A percentile compares a stretch with the other conserved stretches of the same genome.
Conservation (phyloP, 1,140 invertebrate species). For the Tetragonula clypearis region DNA sequence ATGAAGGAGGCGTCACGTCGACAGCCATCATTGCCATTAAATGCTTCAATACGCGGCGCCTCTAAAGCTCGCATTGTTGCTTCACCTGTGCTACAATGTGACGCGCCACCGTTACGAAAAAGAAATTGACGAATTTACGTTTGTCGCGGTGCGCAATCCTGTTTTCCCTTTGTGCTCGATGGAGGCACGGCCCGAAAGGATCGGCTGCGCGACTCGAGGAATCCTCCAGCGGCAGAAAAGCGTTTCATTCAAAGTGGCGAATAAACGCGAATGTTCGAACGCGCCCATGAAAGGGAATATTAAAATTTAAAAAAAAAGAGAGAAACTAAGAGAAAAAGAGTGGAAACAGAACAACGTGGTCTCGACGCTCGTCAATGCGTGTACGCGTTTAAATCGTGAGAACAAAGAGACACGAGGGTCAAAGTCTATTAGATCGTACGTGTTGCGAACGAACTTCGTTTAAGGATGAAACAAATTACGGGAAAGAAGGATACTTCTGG, state of each 20-base stretch:
- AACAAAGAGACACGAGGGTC: not conserved
- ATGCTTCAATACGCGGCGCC: constrained; percentile 58
- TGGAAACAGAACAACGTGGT: not conserved
- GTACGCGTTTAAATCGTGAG: not conserved
- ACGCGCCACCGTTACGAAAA: constrained; percentile 1
- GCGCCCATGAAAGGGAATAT: not conserved
- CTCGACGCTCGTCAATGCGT: too few species aligned
- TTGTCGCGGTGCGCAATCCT: not conserved
- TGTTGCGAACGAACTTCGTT: not conserved
- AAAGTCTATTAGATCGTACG: not conserved
- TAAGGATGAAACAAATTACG: not conserved
- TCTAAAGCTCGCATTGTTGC: constrained; percentile 41
- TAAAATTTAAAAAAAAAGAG: not conserved
- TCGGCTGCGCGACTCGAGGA: constrained; percentile 12
- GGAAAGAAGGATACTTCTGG: constrained; percentile 4
- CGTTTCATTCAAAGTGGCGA: not conserved
- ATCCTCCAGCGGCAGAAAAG: not conserved
- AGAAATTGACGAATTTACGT: constrained; percentile 38
- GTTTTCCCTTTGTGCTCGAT: not conserved
- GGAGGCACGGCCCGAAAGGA: not conserved
- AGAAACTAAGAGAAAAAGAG: too few species aligned
- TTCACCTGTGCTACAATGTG: constrained; percentile 3
- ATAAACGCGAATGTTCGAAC: not conserved
- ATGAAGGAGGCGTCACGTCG: constrained; percentile 59
- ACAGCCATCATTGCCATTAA: constrained; percentile 61